Percentiles rank a stretch among this genome's conserved stretches.
Conservation (phyloP, 2,797 vertebrate species). For the Lacerta bilineata region DNA sequence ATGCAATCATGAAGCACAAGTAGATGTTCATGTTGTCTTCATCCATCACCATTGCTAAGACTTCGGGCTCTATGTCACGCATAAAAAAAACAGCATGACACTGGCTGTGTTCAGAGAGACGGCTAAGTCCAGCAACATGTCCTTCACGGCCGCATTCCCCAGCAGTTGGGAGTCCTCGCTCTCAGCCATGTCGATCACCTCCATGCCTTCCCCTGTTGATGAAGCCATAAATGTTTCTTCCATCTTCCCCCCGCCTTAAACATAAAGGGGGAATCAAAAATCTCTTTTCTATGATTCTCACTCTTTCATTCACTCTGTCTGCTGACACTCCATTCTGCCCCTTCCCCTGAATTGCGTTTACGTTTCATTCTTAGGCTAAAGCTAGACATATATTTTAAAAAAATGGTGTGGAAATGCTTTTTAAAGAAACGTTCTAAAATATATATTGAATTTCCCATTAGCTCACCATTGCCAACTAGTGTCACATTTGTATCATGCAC, state of each 20-base stretch:
- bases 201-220: slow-evolving; percentile 74
- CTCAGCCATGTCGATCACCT: slow-evolving; percentile 74
- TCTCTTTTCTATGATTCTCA: slow-evolving; percentile 9
- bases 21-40: slow-evolving; percentile 53
- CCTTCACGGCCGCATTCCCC: slow-evolving; percentile 30
- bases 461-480: no score
- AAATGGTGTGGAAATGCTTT: no score
- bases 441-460: no score
- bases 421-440: no score
- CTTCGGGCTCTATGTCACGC: slow-evolving; percentile 57
- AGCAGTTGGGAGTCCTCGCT: not conserved
- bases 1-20: slow-evolving; percentile 60
- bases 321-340: not conserved
- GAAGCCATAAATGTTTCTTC: slow-evolving; percentile 78
- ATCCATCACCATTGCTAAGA: slow-evolving; percentile 49
- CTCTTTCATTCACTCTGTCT: not conserved
- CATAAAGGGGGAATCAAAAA: not conserved
- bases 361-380: not conserved
- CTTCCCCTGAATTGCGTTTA: not conserved
- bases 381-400: no score
- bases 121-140: slow-evolving; percentile 51
- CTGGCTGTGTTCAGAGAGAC: slow-evolving; percentile 64
- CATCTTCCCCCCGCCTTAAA: slow-evolving; percentile 63
- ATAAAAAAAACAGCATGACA: slow-evolving; percentile 66
- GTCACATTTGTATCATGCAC: no score